Evolutionary conservation across 2,797 vertebrate genomes (phyloP).

Genomic region (Semotilus atromaculatus): DNA sequence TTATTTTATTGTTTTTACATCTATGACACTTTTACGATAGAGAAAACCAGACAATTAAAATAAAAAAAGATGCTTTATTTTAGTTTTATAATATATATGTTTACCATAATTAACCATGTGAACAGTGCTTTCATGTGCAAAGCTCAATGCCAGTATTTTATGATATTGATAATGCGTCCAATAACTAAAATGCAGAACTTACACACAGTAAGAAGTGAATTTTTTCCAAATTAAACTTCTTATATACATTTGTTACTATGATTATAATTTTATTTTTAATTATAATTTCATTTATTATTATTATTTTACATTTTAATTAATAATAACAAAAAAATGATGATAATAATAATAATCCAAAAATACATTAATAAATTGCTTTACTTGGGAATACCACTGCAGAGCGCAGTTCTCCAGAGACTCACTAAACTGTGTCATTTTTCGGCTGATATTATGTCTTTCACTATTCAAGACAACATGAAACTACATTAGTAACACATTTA

Average conservation of each 20-base stretch:
- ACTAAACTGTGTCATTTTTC: no score
- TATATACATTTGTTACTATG: neutral
- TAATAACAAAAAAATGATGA: neutral
- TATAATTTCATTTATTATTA: neutral
- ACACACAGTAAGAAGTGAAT: neutral
- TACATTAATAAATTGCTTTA: no score
- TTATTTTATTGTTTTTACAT: no score
- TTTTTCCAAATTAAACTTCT: neutral
- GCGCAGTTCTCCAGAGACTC: no score
- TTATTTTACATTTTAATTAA: neutral
- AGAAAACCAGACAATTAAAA: no score
- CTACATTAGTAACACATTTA: neutral
- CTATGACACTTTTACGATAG: no score
- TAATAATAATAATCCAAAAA: neutral
- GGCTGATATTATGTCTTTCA: neutral
- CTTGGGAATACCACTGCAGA: no score
- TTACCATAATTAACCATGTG: no score
- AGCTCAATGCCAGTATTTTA: neutral
- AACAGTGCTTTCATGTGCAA: no score
- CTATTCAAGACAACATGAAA: neutral
- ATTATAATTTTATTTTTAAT: neutral
- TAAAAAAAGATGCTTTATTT: no score
- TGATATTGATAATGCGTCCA: neutral
- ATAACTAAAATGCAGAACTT: neutral
- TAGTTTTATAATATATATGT: no score